Conservation (phyloP, 2,888 invertebrate species). For the Drosophila paranaensis region DNA sequence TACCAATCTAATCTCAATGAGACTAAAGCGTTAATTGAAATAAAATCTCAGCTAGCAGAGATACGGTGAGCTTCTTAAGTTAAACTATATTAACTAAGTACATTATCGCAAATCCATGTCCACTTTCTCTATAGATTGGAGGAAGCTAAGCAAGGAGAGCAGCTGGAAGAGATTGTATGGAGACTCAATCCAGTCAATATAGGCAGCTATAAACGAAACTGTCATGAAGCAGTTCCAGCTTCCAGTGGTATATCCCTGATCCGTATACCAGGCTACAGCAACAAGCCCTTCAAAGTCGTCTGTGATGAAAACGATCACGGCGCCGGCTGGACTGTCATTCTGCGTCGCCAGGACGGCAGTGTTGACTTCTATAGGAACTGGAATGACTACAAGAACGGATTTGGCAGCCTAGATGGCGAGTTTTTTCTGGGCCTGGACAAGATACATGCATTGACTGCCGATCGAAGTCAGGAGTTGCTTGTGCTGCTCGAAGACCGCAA, state of each 20-base stretch:
- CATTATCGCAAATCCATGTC: background rate
- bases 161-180: background rate
- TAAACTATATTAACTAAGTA: background rate
- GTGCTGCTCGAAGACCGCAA: slow-evolving; percentile 33
- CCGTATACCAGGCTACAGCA: slow-evolving; percentile 21
- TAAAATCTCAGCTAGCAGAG: background rate
- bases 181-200: background rate
- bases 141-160: background rate
- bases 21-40: background rate
- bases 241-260: slow-evolving; percentile 13
- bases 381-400: slow-evolving; percentile 43
- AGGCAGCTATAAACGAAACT: slow-evolving; percentile 11
- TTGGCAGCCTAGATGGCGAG: slow-evolving; percentile 32
- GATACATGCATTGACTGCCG: slow-evolving; percentile 18
- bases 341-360: slow-evolving; percentile 45
- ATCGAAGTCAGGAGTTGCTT: slow-evolving; percentile 31
- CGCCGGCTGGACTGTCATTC: slow-evolving; percentile 41
- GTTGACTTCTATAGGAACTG: slow-evolving; percentile 44
- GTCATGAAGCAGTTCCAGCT: slow-evolving; percentile 14
- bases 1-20: background rate
- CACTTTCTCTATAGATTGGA: background rate
- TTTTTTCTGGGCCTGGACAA: slow-evolving; percentile 48
- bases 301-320: slow-evolving; percentile 32
- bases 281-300: slow-evolving; percentile 40
- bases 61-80: background rate